Evolutionary conservation across 2,888 invertebrate species (phyloP), one percentile per base, ranked within the genome.

Genomic region (Platynereis dumerilii): DNA sequence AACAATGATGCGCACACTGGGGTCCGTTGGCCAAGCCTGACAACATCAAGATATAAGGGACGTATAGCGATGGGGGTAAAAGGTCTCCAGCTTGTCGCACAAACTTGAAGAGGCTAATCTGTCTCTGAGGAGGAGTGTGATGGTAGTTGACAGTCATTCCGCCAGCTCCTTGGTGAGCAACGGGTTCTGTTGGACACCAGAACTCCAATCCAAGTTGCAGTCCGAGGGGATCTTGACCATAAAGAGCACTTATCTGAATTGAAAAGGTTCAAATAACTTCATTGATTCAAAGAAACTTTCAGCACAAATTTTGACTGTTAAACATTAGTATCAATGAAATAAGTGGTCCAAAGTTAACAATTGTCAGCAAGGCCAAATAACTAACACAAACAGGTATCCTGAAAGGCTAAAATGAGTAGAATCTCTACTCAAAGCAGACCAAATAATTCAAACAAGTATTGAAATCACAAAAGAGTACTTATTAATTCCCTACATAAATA

Each of bases 31-130:
- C 90, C 59, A 97, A 87, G 20, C 93, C 91, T 0, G 91, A 89
- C 73, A 96, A 87, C 90, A 96, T 93, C 74, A 90, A 90, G 70
- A 96, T 87, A 85, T 94, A 96, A 0, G 92, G 91, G 1, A 92
- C 91, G 83, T 94, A 92, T 60, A 96, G 85, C 24, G 91, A 89
- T 5, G 92, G 89, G 10, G 93, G 92, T 69, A 95, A 86, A 79
- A 92, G 87, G 84, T 94, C 94, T 55, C 95, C 94, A 53, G 94
- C 92, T 69, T 92, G 87, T 0, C 93, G 89, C 42, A 96, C 90
- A 85, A 97, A 96, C 86, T 96, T 96, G 86, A 91, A 93, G 45
- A 97, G 68, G 24, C 78, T 78, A 28, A 82, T 78, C 83, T 85
- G 84, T 76, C 81, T 77, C 59, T 83, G 84, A 12, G 84, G 82